Evolutionary conservation across 2,888 invertebrate genomes (phyloP).

Genomic region (Drymonia ruficornis): DNA sequence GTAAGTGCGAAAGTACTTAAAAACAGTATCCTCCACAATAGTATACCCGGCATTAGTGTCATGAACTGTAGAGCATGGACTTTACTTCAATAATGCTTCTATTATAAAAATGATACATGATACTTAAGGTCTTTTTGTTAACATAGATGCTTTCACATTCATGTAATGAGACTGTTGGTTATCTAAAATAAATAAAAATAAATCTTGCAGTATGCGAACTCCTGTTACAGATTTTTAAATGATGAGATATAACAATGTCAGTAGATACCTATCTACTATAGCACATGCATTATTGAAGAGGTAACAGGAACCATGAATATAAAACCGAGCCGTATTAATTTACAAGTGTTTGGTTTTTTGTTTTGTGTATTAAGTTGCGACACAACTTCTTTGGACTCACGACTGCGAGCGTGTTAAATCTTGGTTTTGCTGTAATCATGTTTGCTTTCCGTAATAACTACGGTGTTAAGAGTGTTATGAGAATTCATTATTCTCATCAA

Average conservation of each 20-base stretch:
- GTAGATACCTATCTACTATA: not conserved
- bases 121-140: too few relatives aligned
- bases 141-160: too few relatives aligned
- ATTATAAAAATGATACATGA: too few relatives aligned
- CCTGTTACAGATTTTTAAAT: not conserved
- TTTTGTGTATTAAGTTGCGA: not conserved
- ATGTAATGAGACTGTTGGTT: too few relatives aligned
- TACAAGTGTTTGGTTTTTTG: constrained; percentile 15
- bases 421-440: constrained; percentile 9
- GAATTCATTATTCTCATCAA: not conserved
- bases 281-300: constrained; percentile 31
- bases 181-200: too few relatives aligned
- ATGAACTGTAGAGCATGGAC: too few relatives aligned
- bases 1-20: too few relatives aligned
- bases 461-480: constrained; percentile 2
- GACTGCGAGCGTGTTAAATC: not conserved
- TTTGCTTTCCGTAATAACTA: constrained; percentile 6
- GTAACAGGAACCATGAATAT: constrained; percentile 41
- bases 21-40: too few relatives aligned
- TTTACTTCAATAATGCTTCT: too few relatives aligned
- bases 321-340: constrained; percentile 21
- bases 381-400: constrained; percentile 5
- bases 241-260: not conserved
- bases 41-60: too few relatives aligned
- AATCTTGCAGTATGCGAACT: too few relatives aligned